Percentiles rank a stretch among this genome's conserved stretches.
Evolutionary conservation across 23 tunicate species (phyloP).

Genomic region (Phallusia fumigata): DNA sequence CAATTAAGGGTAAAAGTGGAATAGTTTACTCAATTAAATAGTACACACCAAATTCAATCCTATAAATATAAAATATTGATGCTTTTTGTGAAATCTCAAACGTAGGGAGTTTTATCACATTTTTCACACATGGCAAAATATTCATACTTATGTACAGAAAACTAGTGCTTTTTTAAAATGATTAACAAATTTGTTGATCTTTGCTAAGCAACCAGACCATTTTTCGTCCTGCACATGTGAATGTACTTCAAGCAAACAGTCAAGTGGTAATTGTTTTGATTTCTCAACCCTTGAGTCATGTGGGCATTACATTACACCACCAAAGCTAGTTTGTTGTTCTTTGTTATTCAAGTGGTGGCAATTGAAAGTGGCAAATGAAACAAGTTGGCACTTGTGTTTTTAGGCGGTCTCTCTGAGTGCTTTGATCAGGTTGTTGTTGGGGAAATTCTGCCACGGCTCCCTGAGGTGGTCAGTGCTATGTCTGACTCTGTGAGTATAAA

Average conservation of each 20-base stretch:
- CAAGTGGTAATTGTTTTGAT: background rate
- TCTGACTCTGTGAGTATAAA: slow-evolving; percentile 40
- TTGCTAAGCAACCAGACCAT: background rate
- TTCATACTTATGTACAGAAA: too few species aligned
- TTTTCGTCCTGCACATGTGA: background rate
- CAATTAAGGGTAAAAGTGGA: slow-evolving; percentile 40
- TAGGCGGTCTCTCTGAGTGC: slow-evolving; percentile 35
- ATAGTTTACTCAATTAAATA: too few species aligned
- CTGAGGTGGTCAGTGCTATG: slow-evolving; percentile 42
- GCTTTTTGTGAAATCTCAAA: too few species aligned
- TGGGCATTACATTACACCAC: background rate
- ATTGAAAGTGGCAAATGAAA: slow-evolving; percentile 2
- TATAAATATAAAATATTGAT: too few species aligned
- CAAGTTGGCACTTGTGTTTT: slow-evolving; percentile 3
- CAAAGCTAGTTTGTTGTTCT: background rate
- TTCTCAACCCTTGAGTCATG: background rate
- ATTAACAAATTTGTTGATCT: background rate
- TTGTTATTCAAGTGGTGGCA: background rate
- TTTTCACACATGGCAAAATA: too few species aligned
- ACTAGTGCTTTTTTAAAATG: too few species aligned
- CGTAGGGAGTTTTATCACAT: too few species aligned
- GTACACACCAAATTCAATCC: too few species aligned
- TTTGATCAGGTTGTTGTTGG: slow-evolving; percentile 38
- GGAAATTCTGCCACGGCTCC: slow-evolving; percentile 38
- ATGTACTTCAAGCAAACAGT: slow-evolving; percentile 1